Evolutionary conservation across 2,797 vertebrate species (phyloP), one percentile per base, ranked within the genome.

Genomic region (Cuculus canorus): DNA sequence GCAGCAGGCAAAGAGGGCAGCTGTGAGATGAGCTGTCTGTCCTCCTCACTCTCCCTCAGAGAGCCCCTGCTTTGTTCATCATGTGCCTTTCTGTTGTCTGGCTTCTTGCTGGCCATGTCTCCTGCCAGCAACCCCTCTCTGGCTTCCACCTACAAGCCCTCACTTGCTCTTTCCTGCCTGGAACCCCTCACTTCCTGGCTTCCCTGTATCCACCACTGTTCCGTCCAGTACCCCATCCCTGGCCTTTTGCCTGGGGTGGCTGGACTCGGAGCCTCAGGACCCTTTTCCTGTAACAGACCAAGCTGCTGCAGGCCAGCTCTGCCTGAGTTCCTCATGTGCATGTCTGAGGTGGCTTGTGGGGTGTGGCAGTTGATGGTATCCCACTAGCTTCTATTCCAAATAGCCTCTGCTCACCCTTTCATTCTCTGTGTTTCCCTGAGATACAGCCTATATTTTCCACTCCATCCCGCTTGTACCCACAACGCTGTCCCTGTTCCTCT

Each of bases 181-280:
- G 32, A 88, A 0, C 19, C 17, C 8, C 2, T 53, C 17, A 3
- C 17, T 27, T 52, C 15, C 10, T 2, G 0, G 28, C 17, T 56
- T 1, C 22, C 2, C 4, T 39, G 11, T 13, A 13, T 2, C 8
- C 8, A 18, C 17, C 3, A 0, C 16, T 61, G 33, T 48, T 60
- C 7, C 11, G 4, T 39, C 10, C 11, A 3, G 22, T 43, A 3
- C 5, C 8, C 16, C 5, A 35, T 27, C 53, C 22, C 41, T 13
- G 14, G 35, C 11, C 2, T 28, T 32, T 65, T 13, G 17, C 6
- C 2, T 7, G 3, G 11, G 4, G 15, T 72, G 47, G 14, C 11
- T 18, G 3, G 17, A 7, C 0, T 0, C 4, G 8, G n/a, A 24
- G 52, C 13, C 21, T 8, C 27, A 2, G 0, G 0, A 19, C 2